Evolutionary conservation across 2,113 vertebrate genomes (phyloP).

Genomic region (Maccullochella peelii): DNA sequence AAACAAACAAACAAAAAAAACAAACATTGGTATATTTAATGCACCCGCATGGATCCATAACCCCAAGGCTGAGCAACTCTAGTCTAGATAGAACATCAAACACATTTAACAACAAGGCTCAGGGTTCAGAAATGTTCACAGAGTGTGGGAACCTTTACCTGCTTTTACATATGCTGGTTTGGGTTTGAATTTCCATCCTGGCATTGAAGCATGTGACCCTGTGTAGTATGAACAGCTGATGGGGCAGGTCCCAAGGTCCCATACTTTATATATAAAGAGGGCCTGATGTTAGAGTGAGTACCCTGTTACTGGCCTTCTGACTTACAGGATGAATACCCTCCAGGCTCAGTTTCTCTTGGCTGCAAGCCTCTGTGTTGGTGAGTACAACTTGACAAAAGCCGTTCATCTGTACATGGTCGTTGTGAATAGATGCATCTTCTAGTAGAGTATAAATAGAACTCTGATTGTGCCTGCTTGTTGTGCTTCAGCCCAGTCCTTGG

Average conservation of each 20-base stretch:
- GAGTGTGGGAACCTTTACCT: conserved; percentile 12
- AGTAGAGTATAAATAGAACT: background rate
- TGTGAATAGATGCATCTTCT: background rate
- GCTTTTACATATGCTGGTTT: conserved; percentile 27
- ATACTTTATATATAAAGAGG: conserved; percentile 52
- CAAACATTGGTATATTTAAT: too few relatives aligned
- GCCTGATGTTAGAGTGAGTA: background rate
- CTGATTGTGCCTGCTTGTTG: background rate
- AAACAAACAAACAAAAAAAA: too few relatives aligned
- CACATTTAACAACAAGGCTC: background rate
- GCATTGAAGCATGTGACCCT: conserved; percentile 21
- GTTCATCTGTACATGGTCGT: background rate
- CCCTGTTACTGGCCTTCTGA: background rate
- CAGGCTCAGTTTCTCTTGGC: conserved; percentile 58
- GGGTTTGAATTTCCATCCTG: background rate
- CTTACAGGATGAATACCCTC: conserved; percentile 68
- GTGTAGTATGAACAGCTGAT: conserved; percentile 56
- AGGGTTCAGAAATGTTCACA: background rate
- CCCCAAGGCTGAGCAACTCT: too few relatives aligned
- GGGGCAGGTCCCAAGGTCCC: background rate
- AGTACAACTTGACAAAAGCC: conserved; percentile 41
- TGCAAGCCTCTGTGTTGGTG: conserved; percentile 67
- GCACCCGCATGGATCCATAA: background rate
- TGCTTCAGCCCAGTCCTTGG: conserved; percentile 56
- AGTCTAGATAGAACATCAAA: background rate